A percentile compares a stretch with the other conserved stretches of the same genome.
Evolutionary conservation across 2,797 vertebrate genomes (phyloP).

Genomic region (Fistularia tabacaria): DNA sequence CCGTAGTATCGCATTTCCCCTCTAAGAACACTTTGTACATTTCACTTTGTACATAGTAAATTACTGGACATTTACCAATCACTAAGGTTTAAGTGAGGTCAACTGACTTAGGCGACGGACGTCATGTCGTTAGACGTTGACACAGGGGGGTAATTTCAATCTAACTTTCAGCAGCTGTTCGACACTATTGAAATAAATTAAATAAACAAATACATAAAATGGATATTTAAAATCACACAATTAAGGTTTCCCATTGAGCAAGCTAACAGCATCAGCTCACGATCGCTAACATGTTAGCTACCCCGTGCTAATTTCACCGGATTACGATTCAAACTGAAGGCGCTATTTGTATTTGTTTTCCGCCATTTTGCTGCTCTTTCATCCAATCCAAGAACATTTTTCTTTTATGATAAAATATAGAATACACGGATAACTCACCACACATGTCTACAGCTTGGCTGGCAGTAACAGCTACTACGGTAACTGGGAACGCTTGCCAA

Average conservation of each 20-base stretch:
- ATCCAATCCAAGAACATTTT: rapidly evolving
- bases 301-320: conserved; percentile 34
- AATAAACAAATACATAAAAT: background rate
- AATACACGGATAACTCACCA: conserved; percentile 66
- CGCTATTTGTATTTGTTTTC: background rate
- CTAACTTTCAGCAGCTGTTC: background rate
- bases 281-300: conserved; percentile 51
- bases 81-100: too few species aligned
- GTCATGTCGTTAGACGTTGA: too few species aligned
- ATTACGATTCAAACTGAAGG: background rate
- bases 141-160: too few species aligned
- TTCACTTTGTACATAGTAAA: too few species aligned
- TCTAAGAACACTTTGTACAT: too few species aligned
- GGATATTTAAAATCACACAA: background rate
- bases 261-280: conserved; percentile 33
- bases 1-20: too few species aligned
- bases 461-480: conserved; percentile 41
- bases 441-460: conserved; percentile 71
- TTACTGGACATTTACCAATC: too few species aligned
- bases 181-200: background rate
- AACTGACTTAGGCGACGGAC: too few species aligned
- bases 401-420: background rate
- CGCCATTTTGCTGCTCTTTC: too few species aligned
- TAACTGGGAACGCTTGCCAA: conserved; percentile 47
- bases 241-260: conserved; percentile 2